These are phyloP conservation scores for Notarius quadriscutis DNA, from an alignment of 2,113 vertebrate genomes.

Conservation along the genomic window DNA sequence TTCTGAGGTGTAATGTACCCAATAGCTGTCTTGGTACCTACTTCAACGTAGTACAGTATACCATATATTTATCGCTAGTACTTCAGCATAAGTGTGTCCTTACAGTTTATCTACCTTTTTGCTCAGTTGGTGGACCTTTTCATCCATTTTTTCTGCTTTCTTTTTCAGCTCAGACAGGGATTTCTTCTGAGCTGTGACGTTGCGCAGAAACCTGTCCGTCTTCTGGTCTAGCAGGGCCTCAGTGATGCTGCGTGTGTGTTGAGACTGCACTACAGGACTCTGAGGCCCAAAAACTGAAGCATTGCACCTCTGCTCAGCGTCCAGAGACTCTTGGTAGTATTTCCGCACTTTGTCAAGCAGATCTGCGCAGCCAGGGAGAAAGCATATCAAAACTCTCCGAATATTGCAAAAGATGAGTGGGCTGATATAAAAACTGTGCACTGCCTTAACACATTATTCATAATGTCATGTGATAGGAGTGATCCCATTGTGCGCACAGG, in stretches of 20 bases:
- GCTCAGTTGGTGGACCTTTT: slow-evolving; percentile 60
- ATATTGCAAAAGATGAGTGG: not conserved
- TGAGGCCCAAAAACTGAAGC: slow-evolving; percentile 58
- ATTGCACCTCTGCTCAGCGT: slow-evolving; percentile 64
- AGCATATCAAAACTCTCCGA: not conserved
- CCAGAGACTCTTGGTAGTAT: slow-evolving; percentile 65
- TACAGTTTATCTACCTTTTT: slow-evolving; percentile 57
- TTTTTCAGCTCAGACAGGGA: slow-evolving; percentile 71
- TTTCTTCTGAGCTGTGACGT: slow-evolving; percentile 63
- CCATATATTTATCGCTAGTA: not conserved
- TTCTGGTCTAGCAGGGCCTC: slow-evolving; percentile 62
- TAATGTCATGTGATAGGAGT: not conserved
- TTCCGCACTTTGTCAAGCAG: slow-evolving; percentile 72
- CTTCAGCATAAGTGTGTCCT: not conserved
- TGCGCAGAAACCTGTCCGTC: slow-evolving; percentile 59
- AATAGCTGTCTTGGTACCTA: not conserved
- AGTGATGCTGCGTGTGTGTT: not conserved
- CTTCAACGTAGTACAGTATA: not conserved
- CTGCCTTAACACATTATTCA: not conserved
- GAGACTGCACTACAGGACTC: slow-evolving; percentile 67
- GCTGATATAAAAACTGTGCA: not conserved
- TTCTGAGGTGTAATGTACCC: not conserved
- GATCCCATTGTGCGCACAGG: not conserved
- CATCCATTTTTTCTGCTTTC: slow-evolving; percentile 63
- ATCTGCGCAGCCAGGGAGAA: slow-evolving; percentile 65